These are phyloP conservation scores for Dicrostonyx torquatus DNA, from an alignment of 2,797 vertebrate genomes.

Conservation along the genomic window DNA sequence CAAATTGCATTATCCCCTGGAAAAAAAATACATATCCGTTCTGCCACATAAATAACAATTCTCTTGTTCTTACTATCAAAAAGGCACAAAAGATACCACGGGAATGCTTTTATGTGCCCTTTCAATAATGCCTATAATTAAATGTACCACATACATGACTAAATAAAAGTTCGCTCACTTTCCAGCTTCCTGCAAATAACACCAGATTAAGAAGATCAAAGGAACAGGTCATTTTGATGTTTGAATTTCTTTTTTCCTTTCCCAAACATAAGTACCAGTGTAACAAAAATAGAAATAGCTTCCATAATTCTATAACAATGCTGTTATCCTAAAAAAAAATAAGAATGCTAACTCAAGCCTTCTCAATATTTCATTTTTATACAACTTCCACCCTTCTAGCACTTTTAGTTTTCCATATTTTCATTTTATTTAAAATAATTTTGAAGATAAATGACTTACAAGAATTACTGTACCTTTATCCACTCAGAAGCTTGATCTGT, in stretches of 20 bases:
- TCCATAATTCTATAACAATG: constrained; percentile 22
- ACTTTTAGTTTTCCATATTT: neutral
- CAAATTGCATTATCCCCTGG: constrained; percentile 70
- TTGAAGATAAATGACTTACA: neutral
- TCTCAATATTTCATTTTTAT: neutral
- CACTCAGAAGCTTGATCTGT: neutral
- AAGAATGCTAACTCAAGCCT: neutral
- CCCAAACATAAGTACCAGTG: constrained; percentile 46
- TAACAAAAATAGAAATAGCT: constrained; percentile 26
- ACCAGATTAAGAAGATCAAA: constrained; percentile 77
- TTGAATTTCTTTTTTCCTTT: constrained; percentile 17
- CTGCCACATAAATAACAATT: constrained; percentile 51
- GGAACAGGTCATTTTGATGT: constrained; percentile 62
- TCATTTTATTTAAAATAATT: constrained; percentile 27
- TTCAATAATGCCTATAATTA: constrained; percentile 75
- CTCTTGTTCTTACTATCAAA: constrained; percentile 68
- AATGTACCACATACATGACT: constrained; percentile 56
- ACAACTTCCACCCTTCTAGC: neutral
- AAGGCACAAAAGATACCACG: constrained; percentile 63
- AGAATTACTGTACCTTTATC: neutral
- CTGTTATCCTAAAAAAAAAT: neutral
- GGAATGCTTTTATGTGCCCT: constrained; percentile 73
- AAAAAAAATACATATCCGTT: constrained; percentile 36
- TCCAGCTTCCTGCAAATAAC: constrained; percentile 71
- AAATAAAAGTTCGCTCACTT: constrained; percentile 67